Evolutionary conservation across 1,140 invertebrate species (phyloP).

Genomic region (Manduca sexta): DNA sequence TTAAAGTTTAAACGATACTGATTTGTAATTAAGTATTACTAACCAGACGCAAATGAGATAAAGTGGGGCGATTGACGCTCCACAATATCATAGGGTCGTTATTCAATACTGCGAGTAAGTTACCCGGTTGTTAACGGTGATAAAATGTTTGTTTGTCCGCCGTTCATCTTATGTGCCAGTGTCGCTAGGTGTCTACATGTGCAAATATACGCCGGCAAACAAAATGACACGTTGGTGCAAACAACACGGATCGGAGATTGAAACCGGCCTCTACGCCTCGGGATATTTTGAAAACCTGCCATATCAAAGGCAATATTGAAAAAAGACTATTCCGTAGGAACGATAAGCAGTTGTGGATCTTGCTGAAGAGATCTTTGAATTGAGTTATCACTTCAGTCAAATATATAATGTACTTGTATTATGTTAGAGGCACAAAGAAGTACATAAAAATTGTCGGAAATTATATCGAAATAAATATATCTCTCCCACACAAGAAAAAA

Average conservation of each 20-base stretch:
- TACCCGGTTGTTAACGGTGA: conserved; percentile 5
- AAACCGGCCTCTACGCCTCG: neutral
- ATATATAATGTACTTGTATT: too few relatives aligned
- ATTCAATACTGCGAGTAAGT: conserved; percentile 19
- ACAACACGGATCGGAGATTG: conserved; percentile 13
- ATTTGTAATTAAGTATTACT: conserved; percentile 44
- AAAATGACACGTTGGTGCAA: conserved; percentile 33
- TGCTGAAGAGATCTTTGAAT: too few relatives aligned
- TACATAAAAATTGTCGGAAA: too few relatives aligned
- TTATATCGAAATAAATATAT: too few relatives aligned
- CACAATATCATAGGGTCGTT: conserved; percentile 25
- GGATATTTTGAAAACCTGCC: neutral
- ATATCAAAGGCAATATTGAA: neutral
- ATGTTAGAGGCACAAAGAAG: too few relatives aligned
- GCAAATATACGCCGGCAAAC: conserved; percentile 33
- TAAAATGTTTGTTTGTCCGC: neutral
- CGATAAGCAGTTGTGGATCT: too few relatives aligned
- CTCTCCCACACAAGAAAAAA: too few relatives aligned
- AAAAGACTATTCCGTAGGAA: too few relatives aligned
- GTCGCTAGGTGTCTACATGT: conserved; percentile 8
- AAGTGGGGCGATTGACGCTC: conserved; percentile 32
- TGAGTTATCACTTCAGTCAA: too few relatives aligned
- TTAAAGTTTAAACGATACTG: conserved; percentile 48
- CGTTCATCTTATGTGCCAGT: conserved; percentile 3
- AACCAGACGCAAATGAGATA: conserved; percentile 53